A percentile compares a stretch with the other conserved stretches of the same genome.
Evolutionary conservation across 2,797 vertebrate genomes (phyloP).

Genomic region (Clarias pachynema): DNA sequence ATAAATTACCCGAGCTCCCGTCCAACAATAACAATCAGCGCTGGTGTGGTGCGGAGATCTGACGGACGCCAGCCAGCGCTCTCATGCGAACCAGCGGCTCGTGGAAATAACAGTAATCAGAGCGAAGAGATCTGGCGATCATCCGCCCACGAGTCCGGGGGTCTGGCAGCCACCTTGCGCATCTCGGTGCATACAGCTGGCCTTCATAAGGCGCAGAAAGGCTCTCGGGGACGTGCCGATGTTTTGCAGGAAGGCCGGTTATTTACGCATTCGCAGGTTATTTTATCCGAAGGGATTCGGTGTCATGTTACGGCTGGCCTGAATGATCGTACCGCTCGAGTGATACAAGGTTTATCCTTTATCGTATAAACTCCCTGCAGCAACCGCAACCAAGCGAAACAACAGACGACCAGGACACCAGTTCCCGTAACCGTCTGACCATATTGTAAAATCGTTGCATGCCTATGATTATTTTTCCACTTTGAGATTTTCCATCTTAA

Average conservation of each 20-base stretch:
- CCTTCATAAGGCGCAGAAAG: constrained; percentile 61
- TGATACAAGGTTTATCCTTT: background rate
- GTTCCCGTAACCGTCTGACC: constrained; percentile 24
- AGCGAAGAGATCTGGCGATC: constrained; percentile 58
- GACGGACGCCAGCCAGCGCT: constrained; percentile 51
- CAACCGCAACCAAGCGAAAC: constrained; percentile 14
- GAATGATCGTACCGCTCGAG: background rate
- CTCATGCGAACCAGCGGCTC: constrained; percentile 68
- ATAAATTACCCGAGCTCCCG: constrained; percentile 59
- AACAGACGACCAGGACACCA: background rate
- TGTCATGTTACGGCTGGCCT: background rate
- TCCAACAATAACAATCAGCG: constrained; percentile 69
- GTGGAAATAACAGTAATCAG: constrained; percentile 77
- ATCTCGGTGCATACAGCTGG: constrained; percentile 69
- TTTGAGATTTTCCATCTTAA: constrained; percentile 37
- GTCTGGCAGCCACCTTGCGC: constrained; percentile 54
- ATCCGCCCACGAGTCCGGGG: constrained; percentile 53
- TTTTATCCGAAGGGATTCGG: background rate
- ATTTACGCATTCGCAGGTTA: background rate
- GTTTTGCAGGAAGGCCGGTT: background rate
- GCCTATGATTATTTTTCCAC: constrained; percentile 38
- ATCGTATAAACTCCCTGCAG: background rate
- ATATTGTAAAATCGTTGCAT: constrained; percentile 37
- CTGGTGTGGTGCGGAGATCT: constrained; percentile 62
- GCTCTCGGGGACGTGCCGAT: background rate